phyloP scores from a whole-genome alignment of 2,888 invertebrate genomes.

The Machimus atricapillus region DNA sequence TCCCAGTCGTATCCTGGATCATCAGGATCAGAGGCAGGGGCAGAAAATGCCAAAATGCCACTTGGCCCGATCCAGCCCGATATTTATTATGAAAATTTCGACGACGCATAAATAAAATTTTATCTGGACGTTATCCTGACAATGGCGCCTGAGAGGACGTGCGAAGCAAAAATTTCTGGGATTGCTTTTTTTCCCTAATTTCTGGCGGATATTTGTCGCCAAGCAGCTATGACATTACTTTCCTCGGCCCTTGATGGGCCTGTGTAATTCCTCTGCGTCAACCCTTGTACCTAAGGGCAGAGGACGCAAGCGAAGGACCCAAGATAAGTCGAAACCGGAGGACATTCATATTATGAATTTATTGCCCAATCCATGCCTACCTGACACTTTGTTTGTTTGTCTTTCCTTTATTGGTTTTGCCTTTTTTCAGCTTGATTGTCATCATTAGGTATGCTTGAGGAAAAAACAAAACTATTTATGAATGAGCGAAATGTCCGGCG shows the following conservation, averaged over 20 bases:
- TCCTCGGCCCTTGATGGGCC: neutral
- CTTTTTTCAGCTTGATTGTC: neutral
- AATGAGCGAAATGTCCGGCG: neutral
- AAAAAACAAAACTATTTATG: neutral
- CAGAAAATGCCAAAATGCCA: slow-evolving; percentile 20
- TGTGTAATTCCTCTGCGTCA: slow-evolving; percentile 10
- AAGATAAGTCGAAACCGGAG: neutral
- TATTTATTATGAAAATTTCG: slow-evolving; percentile 39
- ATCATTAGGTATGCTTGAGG: neutral
- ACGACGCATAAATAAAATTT: slow-evolving; percentile 43
- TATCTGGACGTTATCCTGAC: slow-evolving; percentile 39
- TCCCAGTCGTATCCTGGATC: neutral
- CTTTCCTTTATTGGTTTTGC: neutral
- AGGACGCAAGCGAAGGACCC: neutral
- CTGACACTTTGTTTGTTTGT: slow-evolving; percentile 3
- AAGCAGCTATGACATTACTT: neutral
- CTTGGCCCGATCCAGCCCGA: neutral
- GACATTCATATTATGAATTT: slow-evolving; percentile 36
- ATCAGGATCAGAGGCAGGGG: neutral
- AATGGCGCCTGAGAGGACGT: slow-evolving; percentile 37
- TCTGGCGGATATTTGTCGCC: slow-evolving; percentile 28
- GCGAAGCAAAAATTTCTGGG: slow-evolving; percentile 24
- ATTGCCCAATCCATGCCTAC: slow-evolving; percentile 13
- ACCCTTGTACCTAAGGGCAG: neutral
- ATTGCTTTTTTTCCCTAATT: neutral